phyloP scores from a whole-genome alignment of 2,113 vertebrate genomes.

The Verasper variegatus region DNA sequence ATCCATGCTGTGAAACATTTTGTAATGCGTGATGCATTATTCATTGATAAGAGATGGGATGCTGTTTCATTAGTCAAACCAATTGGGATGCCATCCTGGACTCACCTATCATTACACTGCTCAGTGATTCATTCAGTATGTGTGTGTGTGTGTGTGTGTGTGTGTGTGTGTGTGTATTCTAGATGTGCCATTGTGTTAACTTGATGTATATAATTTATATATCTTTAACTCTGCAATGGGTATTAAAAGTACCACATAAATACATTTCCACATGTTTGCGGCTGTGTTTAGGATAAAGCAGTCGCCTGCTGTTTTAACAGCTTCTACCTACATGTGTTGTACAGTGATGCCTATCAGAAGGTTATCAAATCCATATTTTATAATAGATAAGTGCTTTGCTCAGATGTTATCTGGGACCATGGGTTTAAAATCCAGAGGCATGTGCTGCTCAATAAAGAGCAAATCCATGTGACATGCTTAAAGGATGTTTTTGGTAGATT shows the following conservation, averaged over 20 bases:
- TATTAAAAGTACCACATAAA: conserved; percentile 3
- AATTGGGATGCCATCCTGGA: conserved; percentile 31
- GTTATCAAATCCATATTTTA: neutral
- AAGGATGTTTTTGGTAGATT: no score
- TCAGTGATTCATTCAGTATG: conserved; percentile 52
- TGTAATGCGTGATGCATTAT: conserved; percentile 68
- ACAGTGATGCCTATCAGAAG: neutral
- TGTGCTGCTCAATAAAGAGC: neutral
- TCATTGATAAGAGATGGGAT: conserved; percentile 63
- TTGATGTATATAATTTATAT: neutral
- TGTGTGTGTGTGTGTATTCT: neutral
- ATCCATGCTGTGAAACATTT: conserved; percentile 61
- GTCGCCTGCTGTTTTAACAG: neutral
- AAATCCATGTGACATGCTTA: neutral
- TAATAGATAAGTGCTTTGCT: conserved; percentile 4
- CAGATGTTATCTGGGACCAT: neutral
- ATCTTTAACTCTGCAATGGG: neutral
- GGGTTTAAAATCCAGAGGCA: neutral
- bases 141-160: conserved; percentile 14
- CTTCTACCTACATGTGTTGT: neutral
- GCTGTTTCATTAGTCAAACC: conserved; percentile 72
- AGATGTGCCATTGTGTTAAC: conserved; percentile 1
- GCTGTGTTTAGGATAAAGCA: neutral
- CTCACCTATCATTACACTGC: conserved; percentile 66
- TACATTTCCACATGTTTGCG: neutral